A percentile compares a stretch with the other conserved stretches of the same genome.
Evolutionary conservation across 2,797 vertebrate species (phyloP).

Genomic region (Cyclopterus lumpus): DNA sequence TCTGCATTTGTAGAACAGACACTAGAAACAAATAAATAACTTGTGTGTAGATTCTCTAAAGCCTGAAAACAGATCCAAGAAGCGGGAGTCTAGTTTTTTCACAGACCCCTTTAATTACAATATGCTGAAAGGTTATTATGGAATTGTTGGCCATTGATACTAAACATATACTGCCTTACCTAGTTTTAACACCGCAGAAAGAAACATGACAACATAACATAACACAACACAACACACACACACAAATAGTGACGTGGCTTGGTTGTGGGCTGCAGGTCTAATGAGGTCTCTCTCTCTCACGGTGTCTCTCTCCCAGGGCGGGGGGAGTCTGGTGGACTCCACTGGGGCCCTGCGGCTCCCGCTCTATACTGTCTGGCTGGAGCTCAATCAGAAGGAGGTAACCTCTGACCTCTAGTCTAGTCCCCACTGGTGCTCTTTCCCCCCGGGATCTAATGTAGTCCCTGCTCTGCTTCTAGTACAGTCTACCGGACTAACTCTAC

Average conservation of each 20-base stretch:
- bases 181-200: not conserved
- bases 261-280: constrained; percentile 76
- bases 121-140: not conserved
- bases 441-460: constrained; percentile 49
- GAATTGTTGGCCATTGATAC: not conserved
- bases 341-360: constrained; percentile 84
- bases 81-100: too few relatives aligned
- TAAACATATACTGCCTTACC: not conserved
- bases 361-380: constrained; percentile 88
- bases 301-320: constrained; percentile 85
- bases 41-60: too few relatives aligned
- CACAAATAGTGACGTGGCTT: constrained; percentile 29
- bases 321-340: constrained; percentile 87
- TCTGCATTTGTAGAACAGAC: too few relatives aligned
- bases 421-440: constrained; percentile 62
- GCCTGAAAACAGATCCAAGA: too few relatives aligned
- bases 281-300: constrained; percentile 82
- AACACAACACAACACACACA: not conserved
- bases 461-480: constrained; percentile 49
- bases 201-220: not conserved
- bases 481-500: constrained; percentile 44
- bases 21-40: too few relatives aligned
- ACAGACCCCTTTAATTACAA: too few relatives aligned
- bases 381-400: constrained; percentile 88
- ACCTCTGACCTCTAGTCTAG: constrained; percentile 81